Evolutionary conservation across 92 coral and sea anemone genomes (phyloP).

Genomic region (Epizoanthus stellaris): DNA sequence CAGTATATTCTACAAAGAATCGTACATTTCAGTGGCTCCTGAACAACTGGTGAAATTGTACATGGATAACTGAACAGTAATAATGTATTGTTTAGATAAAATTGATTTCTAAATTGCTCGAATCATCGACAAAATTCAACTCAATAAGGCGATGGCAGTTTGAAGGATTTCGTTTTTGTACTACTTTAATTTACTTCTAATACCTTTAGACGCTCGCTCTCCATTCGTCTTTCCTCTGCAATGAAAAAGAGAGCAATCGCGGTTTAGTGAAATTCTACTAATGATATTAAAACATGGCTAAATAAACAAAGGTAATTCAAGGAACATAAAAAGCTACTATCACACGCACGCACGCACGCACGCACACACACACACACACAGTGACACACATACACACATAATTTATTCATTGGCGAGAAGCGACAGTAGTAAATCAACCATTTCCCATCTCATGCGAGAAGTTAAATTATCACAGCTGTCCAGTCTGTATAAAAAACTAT

Average conservation of each 20-base stretch:
- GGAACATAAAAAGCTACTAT: background rate
- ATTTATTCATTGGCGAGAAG: too few relatives aligned
- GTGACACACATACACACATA: too few relatives aligned
- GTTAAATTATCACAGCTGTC: too few relatives aligned
- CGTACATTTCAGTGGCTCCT: background rate
- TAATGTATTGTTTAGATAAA: too few relatives aligned
- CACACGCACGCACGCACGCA: background rate
- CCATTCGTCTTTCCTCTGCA: conserved; percentile 91
- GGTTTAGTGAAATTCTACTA: background rate
- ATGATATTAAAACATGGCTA: background rate
- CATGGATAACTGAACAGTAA: too few relatives aligned
- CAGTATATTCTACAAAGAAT: background rate
- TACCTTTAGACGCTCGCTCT: conserved; percentile 91
- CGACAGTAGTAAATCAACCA: too few relatives aligned
- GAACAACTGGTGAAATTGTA: background rate
- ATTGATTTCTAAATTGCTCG: too few relatives aligned
- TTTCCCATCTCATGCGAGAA: too few relatives aligned
- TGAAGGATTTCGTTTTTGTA: background rate
- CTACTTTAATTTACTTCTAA: background rate
- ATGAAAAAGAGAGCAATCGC: background rate
- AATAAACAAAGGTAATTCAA: background rate
- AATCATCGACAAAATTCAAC: too few relatives aligned
- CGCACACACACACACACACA: too few relatives aligned
- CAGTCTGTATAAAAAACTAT: too few relatives aligned
- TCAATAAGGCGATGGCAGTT: too few relatives aligned